phyloP scores from a whole-genome alignment of 2,888 invertebrate genomes.

The Amaurobius ferox region DNA sequence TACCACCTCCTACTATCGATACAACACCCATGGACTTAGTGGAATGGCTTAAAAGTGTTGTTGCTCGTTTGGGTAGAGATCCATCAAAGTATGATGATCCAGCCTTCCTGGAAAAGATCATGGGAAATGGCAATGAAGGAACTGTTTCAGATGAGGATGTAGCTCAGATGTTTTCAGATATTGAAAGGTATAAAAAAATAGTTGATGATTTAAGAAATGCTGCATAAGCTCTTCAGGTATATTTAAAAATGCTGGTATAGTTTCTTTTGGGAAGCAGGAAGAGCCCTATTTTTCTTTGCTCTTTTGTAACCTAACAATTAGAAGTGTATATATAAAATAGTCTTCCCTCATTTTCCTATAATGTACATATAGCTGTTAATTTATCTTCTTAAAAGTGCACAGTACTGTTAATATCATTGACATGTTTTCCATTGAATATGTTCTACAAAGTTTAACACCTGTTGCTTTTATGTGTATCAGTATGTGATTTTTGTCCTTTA shows the following conservation, averaged over 20 bases:
- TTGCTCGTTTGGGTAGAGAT: slow-evolving; percentile 69
- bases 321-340: not conserved
- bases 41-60: slow-evolving; percentile 71
- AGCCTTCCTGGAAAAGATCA: slow-evolving; percentile 45
- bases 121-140: slow-evolving; percentile 48
- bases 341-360: not conserved
- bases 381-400: not conserved
- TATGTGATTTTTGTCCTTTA: not conserved
- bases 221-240: slow-evolving; percentile 2
- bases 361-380: slow-evolving; percentile 1
- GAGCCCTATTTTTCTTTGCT: not conserved
- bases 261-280: not conserved
- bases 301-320: not conserved
- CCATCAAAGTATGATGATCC: slow-evolving; percentile 68
- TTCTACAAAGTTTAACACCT: not conserved
- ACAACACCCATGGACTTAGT: slow-evolving; percentile 71
- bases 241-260: not conserved
- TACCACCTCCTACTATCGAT: slow-evolving; percentile 67
- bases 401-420: not conserved
- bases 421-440: not conserved
- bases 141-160: slow-evolving; percentile 41
- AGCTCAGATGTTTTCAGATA: slow-evolving; percentile 41
- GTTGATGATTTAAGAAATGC: slow-evolving; percentile 49
- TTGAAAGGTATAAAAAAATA: slow-evolving; percentile 59
- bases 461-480: slow-evolving; percentile 3